These are phyloP conservation scores for Alethe castanea DNA, from an alignment of 2,113 vertebrate species.

Conservation along the genomic window DNA sequence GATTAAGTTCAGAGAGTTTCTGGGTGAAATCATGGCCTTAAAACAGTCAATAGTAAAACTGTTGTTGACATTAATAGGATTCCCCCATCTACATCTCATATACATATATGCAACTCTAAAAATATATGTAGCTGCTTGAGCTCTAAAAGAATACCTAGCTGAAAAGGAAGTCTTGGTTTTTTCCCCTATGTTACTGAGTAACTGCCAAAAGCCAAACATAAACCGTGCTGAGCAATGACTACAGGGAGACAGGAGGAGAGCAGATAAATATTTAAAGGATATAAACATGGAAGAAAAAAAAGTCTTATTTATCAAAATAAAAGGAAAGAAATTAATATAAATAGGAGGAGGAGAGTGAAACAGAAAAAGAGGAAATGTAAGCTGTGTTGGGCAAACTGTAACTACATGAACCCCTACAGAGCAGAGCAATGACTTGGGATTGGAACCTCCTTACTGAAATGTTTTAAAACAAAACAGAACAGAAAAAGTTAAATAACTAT, in stretches of 20 bases:
- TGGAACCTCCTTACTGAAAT: not conserved
- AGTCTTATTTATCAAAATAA: conserved; percentile 22
- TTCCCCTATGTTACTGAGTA: not conserved
- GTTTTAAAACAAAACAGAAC: not conserved
- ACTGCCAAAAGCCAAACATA: conserved; percentile 39
- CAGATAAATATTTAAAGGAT: conserved; percentile 52
- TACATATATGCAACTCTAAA: not conserved
- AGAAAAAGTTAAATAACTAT: not conserved
- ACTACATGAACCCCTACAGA: not conserved
- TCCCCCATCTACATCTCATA: not conserved
- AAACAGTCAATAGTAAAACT: not conserved
- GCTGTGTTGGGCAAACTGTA: not conserved
- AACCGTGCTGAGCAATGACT: not conserved
- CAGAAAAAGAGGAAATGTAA: not conserved
- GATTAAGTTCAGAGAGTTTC: not conserved
- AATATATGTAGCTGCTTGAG: not conserved
- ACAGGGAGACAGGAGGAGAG: not conserved
- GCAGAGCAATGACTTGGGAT: not conserved
- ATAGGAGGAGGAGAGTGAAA: not conserved
- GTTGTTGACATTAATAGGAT: not conserved
- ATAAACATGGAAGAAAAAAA: conserved; percentile 16
- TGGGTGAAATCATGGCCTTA: not conserved
- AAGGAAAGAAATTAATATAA: not conserved
- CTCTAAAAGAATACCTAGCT: not conserved
- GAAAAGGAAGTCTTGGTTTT: not conserved